Base-by-base conservation (phyloP, 2,888 invertebrate genomes). In the Drosophila glabriapex region DNA sequence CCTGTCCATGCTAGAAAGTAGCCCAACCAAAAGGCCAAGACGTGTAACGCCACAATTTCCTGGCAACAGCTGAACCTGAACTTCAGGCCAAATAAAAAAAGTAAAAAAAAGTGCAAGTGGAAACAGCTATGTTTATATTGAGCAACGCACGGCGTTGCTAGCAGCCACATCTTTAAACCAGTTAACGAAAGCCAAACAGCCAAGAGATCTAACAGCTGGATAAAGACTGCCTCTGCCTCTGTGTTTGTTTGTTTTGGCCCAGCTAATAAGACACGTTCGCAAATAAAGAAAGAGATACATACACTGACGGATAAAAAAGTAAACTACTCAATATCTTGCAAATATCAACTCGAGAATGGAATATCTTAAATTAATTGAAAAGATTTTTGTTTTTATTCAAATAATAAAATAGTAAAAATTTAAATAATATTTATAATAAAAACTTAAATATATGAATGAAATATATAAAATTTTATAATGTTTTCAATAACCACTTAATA, bases 21-120 rank as follows among this genome's bases (percentile, higher is more conserved):
- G 91, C 84, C 78, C 90, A 90, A 85, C 76, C 80, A 58, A 56
- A 39, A 56, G 55, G 74, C 80, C 76, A 74, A 72, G 53, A 58
- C 68, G 69, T 56, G 66, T 59, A 62, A 43, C 49, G 43, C 46
- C 60, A 62, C 68, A 39, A 78, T 82, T 91, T 92, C 92, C 92
- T 91, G 92, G n/a, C 25, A 71, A 29, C 60, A 52, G 60, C 83
- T 92, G 92, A 92, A 92, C 92, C 92, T 92, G 92, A 92, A 92
- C 92, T 92, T 91, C 78, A 60, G 77, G 76, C 76, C 62, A 60
- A 41, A 39, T 58, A 68, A 54, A 59, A 55, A 67, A 31, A 46
- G n/a, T 16, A 0, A 56, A 66, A 72, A 78, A 76, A 84, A 83
- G 70, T 61, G 70, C 76, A 82, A 82, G 75, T 78, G 64, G 69